phyloP scores from a whole-genome alignment of 2,888 invertebrate genomes.

The Cremastobaeus sp. region DNA sequence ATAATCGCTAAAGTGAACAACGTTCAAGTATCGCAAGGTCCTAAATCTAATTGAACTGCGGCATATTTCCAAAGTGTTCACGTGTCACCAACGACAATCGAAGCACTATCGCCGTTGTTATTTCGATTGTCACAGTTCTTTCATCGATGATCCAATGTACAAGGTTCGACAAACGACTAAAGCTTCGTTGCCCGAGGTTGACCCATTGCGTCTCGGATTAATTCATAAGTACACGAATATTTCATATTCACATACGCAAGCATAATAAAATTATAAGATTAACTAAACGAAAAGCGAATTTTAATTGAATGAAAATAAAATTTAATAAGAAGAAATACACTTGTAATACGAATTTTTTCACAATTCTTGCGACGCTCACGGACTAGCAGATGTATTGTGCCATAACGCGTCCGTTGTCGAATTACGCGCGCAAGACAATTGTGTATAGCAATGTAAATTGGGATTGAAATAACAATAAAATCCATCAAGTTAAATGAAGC shows the following conservation, averaged over 20 bases:
- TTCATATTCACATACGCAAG: slow-evolving; percentile 65
- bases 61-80: no score
- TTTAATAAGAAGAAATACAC: not conserved
- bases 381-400: slow-evolving; percentile 48
- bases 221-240: slow-evolving; percentile 54
- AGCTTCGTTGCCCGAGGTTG: slow-evolving; percentile 73
- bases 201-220: slow-evolving; percentile 74
- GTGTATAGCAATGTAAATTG: slow-evolving; percentile 46
- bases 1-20: slow-evolving; percentile 47
- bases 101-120: slow-evolving; percentile 62
- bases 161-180: slow-evolving; percentile 71
- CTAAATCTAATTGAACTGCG: no score
- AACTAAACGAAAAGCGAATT: slow-evolving; percentile 42
- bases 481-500: slow-evolving; percentile 44
- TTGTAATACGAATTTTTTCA: slow-evolving; percentile 27
- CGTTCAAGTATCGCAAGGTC: slow-evolving; percentile 71
- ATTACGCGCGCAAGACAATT: slow-evolving; percentile 31
- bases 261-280: slow-evolving; percentile 30
- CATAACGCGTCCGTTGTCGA: slow-evolving; percentile 46
- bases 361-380: slow-evolving; percentile 40
- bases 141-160: slow-evolving; percentile 75
- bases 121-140: slow-evolving; percentile 75
- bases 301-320: slow-evolving; percentile 41
- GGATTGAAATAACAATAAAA: slow-evolving; percentile 46
- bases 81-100: no score